Evolutionary conservation across 2,888 invertebrate genomes (phyloP).

Genomic region (Scaptomyza parva): DNA sequence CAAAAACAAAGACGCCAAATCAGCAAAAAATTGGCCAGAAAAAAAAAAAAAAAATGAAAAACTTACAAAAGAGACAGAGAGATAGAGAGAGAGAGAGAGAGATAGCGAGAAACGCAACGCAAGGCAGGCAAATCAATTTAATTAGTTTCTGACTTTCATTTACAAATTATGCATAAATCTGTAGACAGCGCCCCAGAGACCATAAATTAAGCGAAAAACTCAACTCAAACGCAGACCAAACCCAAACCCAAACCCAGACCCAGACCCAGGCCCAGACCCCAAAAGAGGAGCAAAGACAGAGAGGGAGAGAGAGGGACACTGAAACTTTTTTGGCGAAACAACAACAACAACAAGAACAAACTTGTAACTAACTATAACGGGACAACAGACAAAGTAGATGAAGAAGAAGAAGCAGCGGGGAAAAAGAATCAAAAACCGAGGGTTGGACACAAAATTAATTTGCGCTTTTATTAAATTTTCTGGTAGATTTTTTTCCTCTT

Average conservation of each 20-base stretch:
- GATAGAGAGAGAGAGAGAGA: neutral
- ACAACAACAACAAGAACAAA: slow-evolving; percentile 53
- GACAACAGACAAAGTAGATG: slow-evolving; percentile 41
- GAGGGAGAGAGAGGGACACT: slow-evolving; percentile 28
- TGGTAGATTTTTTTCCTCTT: slow-evolving; percentile 44
- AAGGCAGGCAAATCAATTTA: slow-evolving; percentile 76
- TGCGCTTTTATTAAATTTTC: slow-evolving; percentile 80
- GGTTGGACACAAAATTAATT: slow-evolving; percentile 78
- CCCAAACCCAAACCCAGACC: slow-evolving; percentile 57
- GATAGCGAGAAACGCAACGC: too few species aligned
- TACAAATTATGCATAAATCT: slow-evolving; percentile 79
- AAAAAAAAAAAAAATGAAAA: slow-evolving; percentile 10
- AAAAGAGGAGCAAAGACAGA: slow-evolving; percentile 3
- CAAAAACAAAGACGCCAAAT: slow-evolving; percentile 43
- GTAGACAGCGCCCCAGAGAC: slow-evolving; percentile 77
- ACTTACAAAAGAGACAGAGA: slow-evolving; percentile 1
- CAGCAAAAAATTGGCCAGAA: slow-evolving; percentile 35
- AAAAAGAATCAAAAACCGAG: slow-evolving; percentile 50
- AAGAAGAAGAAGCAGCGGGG: slow-evolving; percentile 1
- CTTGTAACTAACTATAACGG: slow-evolving; percentile 76
- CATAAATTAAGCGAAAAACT: slow-evolving; percentile 79
- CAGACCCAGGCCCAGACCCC: too few species aligned
- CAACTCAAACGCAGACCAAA: slow-evolving; percentile 55
- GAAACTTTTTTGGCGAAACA: slow-evolving; percentile 13
- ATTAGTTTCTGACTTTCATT: slow-evolving; percentile 81